These are phyloP conservation scores for Drosophila conformis DNA, from an alignment of 2,888 invertebrate species.

Conservation along the genomic window DNA sequence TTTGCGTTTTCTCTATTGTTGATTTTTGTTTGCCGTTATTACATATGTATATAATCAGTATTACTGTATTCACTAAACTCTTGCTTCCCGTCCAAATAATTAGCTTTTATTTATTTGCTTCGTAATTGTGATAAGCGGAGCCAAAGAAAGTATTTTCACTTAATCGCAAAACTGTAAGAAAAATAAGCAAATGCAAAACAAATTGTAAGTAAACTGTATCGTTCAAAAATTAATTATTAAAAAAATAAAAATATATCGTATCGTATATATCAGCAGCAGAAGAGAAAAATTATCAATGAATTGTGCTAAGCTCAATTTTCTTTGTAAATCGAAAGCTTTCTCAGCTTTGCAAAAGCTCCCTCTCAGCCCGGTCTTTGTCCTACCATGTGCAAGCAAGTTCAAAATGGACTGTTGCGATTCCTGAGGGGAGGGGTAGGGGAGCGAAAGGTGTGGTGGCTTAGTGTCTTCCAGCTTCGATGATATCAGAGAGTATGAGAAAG, in stretches of 20 bases:
- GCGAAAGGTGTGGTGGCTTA: not conserved
- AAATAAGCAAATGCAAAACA: conserved; percentile 1
- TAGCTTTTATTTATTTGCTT: conserved; percentile 38
- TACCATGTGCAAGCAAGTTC: not conserved
- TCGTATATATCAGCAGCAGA: not conserved
- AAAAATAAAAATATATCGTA: not conserved
- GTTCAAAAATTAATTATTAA: conserved; percentile 1
- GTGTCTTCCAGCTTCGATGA: not conserved
- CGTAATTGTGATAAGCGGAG: conserved; percentile 29
- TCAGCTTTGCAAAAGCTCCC: not conserved
- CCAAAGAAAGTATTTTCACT: conserved; percentile 18
- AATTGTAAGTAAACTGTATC: not conserved
- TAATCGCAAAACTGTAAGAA: conserved; percentile 32
- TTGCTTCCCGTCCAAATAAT: conserved; percentile 32
- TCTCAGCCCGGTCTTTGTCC: not conserved
- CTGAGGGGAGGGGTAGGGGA: not conserved
- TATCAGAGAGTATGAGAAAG: not conserved
- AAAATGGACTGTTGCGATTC: not conserved
- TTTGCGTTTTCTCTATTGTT: conserved; percentile 33
- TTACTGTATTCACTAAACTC: conserved; percentile 32
- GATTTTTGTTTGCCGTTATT: conserved; percentile 27
- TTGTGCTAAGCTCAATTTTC: not conserved
- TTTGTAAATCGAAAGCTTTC: not conserved
- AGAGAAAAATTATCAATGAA: not conserved
- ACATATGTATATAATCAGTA: conserved; percentile 33